A percentile compares a stretch with the other conserved stretches of the same genome.
Conservation (phyloP, 2,888 invertebrate species). For the Exocentrus adspersus region DNA sequence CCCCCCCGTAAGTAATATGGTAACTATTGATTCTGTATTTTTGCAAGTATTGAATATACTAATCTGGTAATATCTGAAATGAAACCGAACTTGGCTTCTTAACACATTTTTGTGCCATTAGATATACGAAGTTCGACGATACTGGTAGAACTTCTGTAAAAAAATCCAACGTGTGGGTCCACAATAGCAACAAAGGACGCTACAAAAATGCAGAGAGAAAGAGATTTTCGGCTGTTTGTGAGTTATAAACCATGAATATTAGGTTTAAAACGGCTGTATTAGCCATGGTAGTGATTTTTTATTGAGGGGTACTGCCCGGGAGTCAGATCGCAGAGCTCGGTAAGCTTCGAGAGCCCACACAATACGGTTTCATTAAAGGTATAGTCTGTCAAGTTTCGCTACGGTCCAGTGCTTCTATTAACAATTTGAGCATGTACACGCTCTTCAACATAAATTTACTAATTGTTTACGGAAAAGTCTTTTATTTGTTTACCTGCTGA, state of each 20-base stretch:
- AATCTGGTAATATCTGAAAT: background rate
- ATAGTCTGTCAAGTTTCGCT: constrained; percentile 58
- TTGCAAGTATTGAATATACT: background rate
- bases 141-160: constrained; percentile 10
- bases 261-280: constrained; percentile 50
- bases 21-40: no score
- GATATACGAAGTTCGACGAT: constrained; percentile 2
- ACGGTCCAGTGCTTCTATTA: constrained; percentile 53
- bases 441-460: constrained; percentile 40
- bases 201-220: constrained; percentile 42
- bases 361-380: constrained; percentile 59
- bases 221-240: constrained; percentile 46
- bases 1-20: no score
- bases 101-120: constrained; percentile 19
- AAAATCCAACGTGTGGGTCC: constrained; percentile 31
- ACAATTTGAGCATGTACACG: constrained; percentile 38
- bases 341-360: constrained; percentile 54
- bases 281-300: constrained; percentile 49
- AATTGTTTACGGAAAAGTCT: constrained; percentile 39
- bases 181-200: constrained; percentile 38
- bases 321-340: constrained; percentile 22
- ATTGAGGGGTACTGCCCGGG: constrained; percentile 33
- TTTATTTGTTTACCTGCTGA: constrained; percentile 39
- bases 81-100: background rate
- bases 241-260: constrained; percentile 51